phyloP scores from a whole-genome alignment of 2,113 vertebrate genomes.

The Eonycteris spelaea region DNA sequence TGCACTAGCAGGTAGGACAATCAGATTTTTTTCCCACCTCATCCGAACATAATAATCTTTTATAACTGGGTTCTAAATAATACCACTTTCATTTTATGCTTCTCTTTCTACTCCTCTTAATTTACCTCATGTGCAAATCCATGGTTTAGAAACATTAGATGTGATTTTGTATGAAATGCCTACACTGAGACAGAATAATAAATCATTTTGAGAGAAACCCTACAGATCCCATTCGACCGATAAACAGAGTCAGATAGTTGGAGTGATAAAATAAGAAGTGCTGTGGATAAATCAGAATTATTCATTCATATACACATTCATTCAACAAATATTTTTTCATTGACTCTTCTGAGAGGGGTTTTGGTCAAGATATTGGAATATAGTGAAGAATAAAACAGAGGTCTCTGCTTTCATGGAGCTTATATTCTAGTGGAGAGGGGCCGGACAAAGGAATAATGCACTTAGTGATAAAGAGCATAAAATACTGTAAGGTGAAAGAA shows the following conservation, averaged over 20 bases:
- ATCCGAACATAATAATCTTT: conserved; percentile 56
- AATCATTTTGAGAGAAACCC: not conserved
- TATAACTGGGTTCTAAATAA: conserved; percentile 63
- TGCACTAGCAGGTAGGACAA: conserved; percentile 39
- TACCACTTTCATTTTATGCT: conserved; percentile 60
- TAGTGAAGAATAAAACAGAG: not conserved
- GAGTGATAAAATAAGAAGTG: not conserved
- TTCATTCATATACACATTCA: not conserved
- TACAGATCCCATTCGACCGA: not conserved
- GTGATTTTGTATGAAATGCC: not conserved
- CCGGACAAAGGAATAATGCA: not conserved
- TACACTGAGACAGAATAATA: not conserved
- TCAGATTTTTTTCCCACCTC: conserved; percentile 51
- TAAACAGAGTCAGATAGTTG: not conserved
- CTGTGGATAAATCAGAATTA: not conserved
- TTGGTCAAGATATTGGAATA: not conserved
- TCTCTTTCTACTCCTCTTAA: conserved; percentile 51
- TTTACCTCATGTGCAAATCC: conserved; percentile 50
- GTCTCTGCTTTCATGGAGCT: not conserved
- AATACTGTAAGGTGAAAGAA: not conserved
- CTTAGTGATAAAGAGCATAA: not conserved
- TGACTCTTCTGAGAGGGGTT: not conserved
- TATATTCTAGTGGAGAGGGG: not conserved
- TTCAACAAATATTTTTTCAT: not conserved
- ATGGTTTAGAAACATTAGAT: conserved; percentile 40